Evolutionary conservation across 1,140 invertebrate genomes (phyloP).

Genomic region (Nephila pilipes): DNA sequence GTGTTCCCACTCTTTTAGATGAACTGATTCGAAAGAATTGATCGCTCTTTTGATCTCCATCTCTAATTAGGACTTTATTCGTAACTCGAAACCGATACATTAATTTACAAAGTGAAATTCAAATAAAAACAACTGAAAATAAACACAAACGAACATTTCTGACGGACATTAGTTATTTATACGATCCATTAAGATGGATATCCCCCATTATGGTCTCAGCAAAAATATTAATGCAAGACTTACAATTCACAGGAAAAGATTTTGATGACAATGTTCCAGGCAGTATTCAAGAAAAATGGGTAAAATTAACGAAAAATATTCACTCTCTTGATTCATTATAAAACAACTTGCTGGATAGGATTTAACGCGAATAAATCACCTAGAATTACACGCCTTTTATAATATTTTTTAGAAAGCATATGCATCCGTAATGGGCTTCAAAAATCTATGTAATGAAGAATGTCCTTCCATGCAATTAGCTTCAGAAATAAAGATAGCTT

Average conservation of each 20-base stretch:
- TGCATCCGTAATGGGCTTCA: neutral
- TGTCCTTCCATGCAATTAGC: no score
- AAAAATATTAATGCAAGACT: neutral
- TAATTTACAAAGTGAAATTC: neutral
- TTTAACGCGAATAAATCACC: neutral
- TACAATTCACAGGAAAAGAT: neutral
- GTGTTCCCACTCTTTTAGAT: no score
- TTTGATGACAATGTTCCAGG: neutral
- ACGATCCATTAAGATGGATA: neutral
- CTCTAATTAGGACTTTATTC: no score
- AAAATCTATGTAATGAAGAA: neutral
- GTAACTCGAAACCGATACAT: neutral
- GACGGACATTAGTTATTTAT: neutral
- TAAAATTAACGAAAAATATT: neutral
- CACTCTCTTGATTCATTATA: neutral
- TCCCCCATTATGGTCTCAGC: neutral
- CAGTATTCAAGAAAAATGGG: neutral
- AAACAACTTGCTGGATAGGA: neutral
- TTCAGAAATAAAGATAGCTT: no score
- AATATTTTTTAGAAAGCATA: neutral
- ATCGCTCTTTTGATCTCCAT: no score
- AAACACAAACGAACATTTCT: neutral
- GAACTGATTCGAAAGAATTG: no score
- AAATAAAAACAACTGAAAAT: neutral
- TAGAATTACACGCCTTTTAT: neutral